These are phyloP conservation scores for Pegoplata infirma DNA, from an alignment of 2,888 invertebrate species.

Conservation along the genomic window DNA sequence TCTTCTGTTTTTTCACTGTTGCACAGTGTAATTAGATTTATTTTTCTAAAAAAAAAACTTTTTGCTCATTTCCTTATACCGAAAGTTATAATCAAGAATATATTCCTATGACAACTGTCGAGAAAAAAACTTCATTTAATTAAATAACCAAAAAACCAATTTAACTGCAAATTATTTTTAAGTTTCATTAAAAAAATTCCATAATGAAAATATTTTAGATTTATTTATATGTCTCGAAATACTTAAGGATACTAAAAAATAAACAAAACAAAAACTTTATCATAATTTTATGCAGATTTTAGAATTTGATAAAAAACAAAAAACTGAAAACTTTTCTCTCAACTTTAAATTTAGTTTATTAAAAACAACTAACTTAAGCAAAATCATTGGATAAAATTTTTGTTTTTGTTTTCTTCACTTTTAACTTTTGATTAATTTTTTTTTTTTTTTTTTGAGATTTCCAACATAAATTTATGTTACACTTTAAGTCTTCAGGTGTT, in stretches of 20 bases:
- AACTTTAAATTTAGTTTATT: background rate
- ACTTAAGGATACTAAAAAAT: no score
- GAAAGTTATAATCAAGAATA: no score
- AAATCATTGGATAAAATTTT: background rate
- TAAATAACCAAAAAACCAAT: background rate
- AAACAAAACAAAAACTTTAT: background rate
- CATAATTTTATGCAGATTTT: background rate
- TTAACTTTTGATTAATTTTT: slow-evolving; percentile 51
- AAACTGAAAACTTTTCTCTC: background rate
- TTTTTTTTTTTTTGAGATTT: slow-evolving; percentile 2
- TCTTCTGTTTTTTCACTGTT: no score
- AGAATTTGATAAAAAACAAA: background rate
- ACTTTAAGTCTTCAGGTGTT: slow-evolving; percentile 11
- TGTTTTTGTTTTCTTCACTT: slow-evolving; percentile 19
- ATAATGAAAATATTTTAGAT: no score
- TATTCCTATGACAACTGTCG: background rate
- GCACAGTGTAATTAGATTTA: no score
- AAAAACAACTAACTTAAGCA: slow-evolving; percentile 2
- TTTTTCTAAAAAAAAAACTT: no score
- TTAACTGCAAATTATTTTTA: background rate
- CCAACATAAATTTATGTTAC: slow-evolving; percentile 5
- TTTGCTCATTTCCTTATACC: no score
- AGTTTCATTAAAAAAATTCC: background rate
- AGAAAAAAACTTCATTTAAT: background rate
- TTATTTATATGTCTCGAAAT: no score